These are phyloP conservation scores for Lophius piscatorius DNA, from an alignment of 2,113 vertebrate genomes.

Conservation along the genomic window DNA sequence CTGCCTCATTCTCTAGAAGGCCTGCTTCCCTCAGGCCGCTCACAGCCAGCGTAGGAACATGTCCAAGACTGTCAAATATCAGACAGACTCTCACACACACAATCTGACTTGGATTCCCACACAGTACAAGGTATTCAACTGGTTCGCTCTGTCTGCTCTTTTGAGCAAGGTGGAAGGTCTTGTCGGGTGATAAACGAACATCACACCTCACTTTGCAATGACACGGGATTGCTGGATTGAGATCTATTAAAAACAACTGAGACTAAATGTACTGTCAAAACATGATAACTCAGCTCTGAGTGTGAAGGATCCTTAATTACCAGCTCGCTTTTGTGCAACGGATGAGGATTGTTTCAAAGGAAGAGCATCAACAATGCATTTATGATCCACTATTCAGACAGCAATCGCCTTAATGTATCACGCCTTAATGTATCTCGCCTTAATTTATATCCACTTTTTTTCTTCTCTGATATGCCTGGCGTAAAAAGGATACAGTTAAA, in stretches of 20 bases:
- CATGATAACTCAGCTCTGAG: constrained; percentile 2
- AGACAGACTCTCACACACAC: neutral
- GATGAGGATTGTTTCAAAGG: neutral
- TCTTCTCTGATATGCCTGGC: too few relatives aligned
- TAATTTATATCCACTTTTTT: too few relatives aligned
- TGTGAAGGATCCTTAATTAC: constrained; percentile 31
- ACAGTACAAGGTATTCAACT: neutral
- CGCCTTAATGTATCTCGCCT: too few relatives aligned
- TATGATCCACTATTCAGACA: constrained; percentile 4
- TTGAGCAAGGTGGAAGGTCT: constrained; percentile 1
- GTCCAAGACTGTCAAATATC: constrained; percentile 66
- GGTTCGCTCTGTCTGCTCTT: constrained; percentile 14
- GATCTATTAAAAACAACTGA: neutral
- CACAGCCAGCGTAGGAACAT: constrained; percentile 65
- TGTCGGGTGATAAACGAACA: neutral
- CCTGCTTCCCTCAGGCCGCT: constrained; percentile 63
- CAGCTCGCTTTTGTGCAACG: constrained; percentile 10
- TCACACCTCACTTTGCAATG: too few relatives aligned
- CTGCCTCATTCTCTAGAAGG: constrained; percentile 59
- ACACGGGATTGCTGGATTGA: too few relatives aligned
- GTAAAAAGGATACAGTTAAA: too few relatives aligned
- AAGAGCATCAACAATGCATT: neutral
- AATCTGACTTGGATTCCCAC: constrained; percentile 2
- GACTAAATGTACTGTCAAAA: too few relatives aligned
- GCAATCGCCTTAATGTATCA: too few relatives aligned